These are phyloP conservation scores for Xanthorhoe spadicearia DNA, from an alignment of 2,888 invertebrate genomes.

Conservation along the genomic window DNA sequence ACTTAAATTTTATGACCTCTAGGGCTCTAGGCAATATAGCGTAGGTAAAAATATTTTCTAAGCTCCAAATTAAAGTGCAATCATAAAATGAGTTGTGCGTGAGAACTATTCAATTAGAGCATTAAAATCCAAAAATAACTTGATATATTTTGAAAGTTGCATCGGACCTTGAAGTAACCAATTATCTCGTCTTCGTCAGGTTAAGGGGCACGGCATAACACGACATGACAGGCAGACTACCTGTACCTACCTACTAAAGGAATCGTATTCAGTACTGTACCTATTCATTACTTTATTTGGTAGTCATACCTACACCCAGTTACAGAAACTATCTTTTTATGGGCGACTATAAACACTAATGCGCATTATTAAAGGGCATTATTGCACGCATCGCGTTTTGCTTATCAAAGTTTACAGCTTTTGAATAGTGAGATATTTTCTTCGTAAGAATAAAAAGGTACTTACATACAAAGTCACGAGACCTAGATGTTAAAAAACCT, in stretches of 20 bases:
- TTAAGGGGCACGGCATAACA: slow-evolving; percentile 29
- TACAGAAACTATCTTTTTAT: too few species aligned
- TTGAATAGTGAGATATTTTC: neutral
- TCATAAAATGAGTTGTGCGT: slow-evolving; percentile 4
- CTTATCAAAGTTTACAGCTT: too few species aligned
- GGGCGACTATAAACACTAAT: too few species aligned
- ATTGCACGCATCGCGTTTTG: too few species aligned
- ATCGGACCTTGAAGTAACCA: slow-evolving; percentile 37
- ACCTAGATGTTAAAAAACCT: neutral
- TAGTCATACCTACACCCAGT: too few species aligned
- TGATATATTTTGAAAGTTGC: slow-evolving; percentile 38
- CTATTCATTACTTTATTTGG: too few species aligned
- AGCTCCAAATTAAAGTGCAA: neutral
- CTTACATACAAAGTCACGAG: neutral
- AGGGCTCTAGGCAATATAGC: too few species aligned
- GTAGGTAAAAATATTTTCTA: too few species aligned
- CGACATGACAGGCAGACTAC: slow-evolving; percentile 14
- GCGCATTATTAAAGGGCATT: too few species aligned
- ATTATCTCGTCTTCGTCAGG: slow-evolving; percentile 39
- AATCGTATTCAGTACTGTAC: too few species aligned
- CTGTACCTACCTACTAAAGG: neutral
- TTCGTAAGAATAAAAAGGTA: neutral
- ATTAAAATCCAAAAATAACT: slow-evolving; percentile 20
- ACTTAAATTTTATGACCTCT: too few species aligned
- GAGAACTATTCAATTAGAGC: slow-evolving; percentile 23